These are phyloP conservation scores for Palythoa grandis DNA, from an alignment of 92 coral and sea anemone species.

Conservation along the genomic window DNA sequence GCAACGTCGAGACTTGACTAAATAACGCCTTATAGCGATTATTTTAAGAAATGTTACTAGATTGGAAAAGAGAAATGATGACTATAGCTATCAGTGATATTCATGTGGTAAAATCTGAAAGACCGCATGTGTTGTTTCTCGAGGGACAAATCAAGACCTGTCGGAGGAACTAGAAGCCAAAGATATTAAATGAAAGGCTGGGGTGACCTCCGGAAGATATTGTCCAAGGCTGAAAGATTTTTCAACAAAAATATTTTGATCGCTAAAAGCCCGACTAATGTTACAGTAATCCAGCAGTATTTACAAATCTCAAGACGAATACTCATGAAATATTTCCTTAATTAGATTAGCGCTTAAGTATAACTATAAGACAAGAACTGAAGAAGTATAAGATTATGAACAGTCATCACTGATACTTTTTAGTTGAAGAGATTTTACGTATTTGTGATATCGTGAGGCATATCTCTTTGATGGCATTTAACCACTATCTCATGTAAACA, in stretches of 20 bases:
- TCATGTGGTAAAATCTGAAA: no score
- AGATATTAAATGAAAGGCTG: neutral
- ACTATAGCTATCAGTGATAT: no score
- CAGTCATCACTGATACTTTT: neutral
- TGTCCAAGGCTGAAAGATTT: neutral
- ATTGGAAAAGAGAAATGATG: no score
- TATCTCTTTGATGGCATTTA: neutral
- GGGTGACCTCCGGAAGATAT: neutral
- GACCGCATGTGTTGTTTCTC: no score
- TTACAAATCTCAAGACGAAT: neutral
- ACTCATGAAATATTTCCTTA: neutral
- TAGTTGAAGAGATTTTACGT: neutral
- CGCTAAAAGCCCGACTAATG: slow-evolving; percentile 27
- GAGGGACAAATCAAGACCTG: no score
- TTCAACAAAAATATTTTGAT: slow-evolving; percentile 34
- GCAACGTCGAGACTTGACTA: no score
- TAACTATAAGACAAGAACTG: neutral
- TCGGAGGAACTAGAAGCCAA: neutral
- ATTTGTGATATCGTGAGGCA: neutral
- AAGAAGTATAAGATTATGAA: neutral
- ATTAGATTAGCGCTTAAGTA: slow-evolving; percentile 22
- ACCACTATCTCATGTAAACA: slow-evolving; percentile 28
- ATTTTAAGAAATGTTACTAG: no score
- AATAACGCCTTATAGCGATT: no score
- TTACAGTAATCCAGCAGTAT: neutral